Conservation (phyloP, 2,797 vertebrate genomes). For the Rhyacichthys aspro region DNA sequence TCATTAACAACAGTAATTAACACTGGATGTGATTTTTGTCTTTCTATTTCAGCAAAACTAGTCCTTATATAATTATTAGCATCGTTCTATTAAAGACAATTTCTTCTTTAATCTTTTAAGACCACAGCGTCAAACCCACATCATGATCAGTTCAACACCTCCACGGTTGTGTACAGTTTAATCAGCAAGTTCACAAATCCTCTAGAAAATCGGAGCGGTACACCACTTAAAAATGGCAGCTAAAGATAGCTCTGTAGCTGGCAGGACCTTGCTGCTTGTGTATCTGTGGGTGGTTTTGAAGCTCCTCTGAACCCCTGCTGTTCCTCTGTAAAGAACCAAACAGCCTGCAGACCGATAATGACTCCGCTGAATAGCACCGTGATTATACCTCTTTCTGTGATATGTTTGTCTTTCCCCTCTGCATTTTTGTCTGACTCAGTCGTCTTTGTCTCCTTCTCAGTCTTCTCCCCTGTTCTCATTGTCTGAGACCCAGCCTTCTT, state of each 20-base stretch:
- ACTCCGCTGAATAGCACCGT: conserved; percentile 74
- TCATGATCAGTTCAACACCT: conserved; percentile 46
- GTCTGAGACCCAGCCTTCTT: conserved; percentile 22
- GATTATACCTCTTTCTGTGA: conserved; percentile 77
- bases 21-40: not conserved
- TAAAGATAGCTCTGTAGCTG: conserved; percentile 67
- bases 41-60: no score
- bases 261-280: conserved; percentile 61
- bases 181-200: conserved; percentile 56
- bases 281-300: conserved; percentile 68
- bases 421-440: conserved; percentile 54
- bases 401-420: conserved; percentile 64
- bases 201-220: conserved; percentile 55
- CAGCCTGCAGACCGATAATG: conserved; percentile 78
- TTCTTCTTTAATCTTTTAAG: conserved; percentile 33
- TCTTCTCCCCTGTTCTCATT: conserved; percentile 21
- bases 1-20: conserved; percentile 64
- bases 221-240: conserved; percentile 57
- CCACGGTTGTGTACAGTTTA: conserved; percentile 43
- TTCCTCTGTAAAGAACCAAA: conserved; percentile 71
- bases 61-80: not conserved
- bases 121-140: conserved; percentile 32
- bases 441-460: conserved; percentile 47
- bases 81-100: not conserved
- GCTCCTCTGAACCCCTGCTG: conserved; percentile 73